Base-by-base conservation (phyloP, 2,888 invertebrate genomes). In the Alcis repandata region DNA sequence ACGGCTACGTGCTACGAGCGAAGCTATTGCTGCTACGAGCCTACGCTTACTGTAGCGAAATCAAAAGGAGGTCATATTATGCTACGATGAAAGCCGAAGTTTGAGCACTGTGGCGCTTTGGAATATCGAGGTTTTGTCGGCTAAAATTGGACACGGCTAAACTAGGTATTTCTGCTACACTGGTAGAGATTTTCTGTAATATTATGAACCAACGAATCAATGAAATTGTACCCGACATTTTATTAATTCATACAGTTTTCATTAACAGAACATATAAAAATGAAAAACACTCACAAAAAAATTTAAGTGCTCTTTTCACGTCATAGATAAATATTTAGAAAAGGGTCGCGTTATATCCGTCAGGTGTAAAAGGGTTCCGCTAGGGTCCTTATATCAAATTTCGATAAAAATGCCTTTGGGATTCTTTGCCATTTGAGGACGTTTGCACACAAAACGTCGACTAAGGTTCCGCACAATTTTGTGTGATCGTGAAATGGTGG, bases 291-390 rank as follows among this genome's bases (percentile, higher is more conserved):
- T n/a, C n/a, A n/a, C n/a, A n/a, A n/a, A n/a, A 32, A 11, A 32
- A 32, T 45, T 43, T 13, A 27, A 13, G 45, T 45, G 33, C 33
- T 43, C 56, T 45, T 56, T 56, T 56, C 33, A 33, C 33, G 36
- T 1, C 36, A 43, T 19, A 33, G 19, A 56, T 36, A 36, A 46
- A 56, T 56, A 56, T 56, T 45, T 45, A 36, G 45, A 33, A 46
- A 56, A 45, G 56, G 56, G 56, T 56, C 36, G 10, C 45, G 56
- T 45, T 56, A 56, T 56, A 33, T 45, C 45, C 20, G 36, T 56
- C 54, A 56, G 56, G 56, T 56, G 45, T 56, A 45, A 56, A 56
- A 56, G 56, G 56, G 56, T 56, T 56, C 45, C 33, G 32, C 45
- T 36, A 56, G 56, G 45, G 19, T 56, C 45, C 36, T 45, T 56